Conservation (phyloP, 2,888 invertebrate species). For the Meganola albula region DNA sequence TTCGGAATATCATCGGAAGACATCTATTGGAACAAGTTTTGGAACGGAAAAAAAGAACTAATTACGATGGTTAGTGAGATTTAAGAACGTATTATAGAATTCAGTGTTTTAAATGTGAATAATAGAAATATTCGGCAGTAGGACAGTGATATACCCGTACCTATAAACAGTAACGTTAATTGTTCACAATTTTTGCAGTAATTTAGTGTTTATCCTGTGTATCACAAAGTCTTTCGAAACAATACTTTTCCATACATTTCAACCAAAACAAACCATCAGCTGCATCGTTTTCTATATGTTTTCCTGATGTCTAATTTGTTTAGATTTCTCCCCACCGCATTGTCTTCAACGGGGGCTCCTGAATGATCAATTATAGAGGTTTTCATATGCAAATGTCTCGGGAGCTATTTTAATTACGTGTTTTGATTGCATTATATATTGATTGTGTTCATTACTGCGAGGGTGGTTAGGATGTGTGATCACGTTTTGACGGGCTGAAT, state of each 20-base stretch:
- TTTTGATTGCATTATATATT: slow-evolving; percentile 70
- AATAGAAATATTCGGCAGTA: too few relatives aligned
- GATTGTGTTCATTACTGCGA: slow-evolving; percentile 56
- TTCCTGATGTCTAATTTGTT: slow-evolving; percentile 49
- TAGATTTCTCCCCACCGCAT: slow-evolving; percentile 32
- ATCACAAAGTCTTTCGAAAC: background rate
- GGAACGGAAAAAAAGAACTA: too few relatives aligned
- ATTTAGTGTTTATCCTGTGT: too few relatives aligned
- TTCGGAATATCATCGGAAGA: too few relatives aligned
- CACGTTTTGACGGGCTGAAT: slow-evolving; percentile 29
- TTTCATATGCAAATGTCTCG: slow-evolving; percentile 73
- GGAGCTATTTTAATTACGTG: slow-evolving; percentile 70
- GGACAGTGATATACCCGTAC: too few relatives aligned
- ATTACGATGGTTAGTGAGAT: too few relatives aligned
- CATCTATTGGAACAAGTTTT: too few relatives aligned
- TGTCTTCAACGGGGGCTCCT: slow-evolving; percentile 40
- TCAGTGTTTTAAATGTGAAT: too few relatives aligned
- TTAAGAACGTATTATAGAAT: too few relatives aligned
- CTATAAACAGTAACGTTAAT: too few relatives aligned
- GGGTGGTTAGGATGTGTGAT: slow-evolving; percentile 37
- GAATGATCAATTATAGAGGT: slow-evolving; percentile 69
- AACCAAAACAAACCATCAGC: slow-evolving; percentile 16
- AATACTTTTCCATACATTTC: slow-evolving; percentile 1
- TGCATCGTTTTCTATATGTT: slow-evolving; percentile 22
- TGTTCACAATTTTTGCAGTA: too few relatives aligned